Base-by-base conservation (phyloP, 2,113 vertebrate species). In the Potamarius usumacintae region DNA sequence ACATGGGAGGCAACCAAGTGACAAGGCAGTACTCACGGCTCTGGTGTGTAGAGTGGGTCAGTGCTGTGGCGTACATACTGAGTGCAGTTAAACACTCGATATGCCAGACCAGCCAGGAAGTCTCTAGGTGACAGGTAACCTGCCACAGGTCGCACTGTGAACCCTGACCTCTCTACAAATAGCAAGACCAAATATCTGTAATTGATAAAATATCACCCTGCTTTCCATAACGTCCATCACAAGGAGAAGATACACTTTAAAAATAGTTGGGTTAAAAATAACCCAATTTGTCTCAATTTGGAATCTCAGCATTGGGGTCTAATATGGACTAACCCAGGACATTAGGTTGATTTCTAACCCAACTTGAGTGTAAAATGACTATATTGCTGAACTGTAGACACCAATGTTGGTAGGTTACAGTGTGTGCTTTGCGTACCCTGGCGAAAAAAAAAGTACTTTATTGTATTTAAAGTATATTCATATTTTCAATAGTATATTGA, bases 21-120 rank as follows among this genome's bases (percentile, higher is more conserved):
- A n/a, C 48, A 1, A 5, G 52, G 20, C 18, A 74, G 53, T 89
- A 97, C 98, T 99, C 93, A 99, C 98, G 98, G 98, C 92, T 99
- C 98, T 0, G 98, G 98, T 0, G 98, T 99, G 95, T 99, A 99
- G 53, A 99, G 98, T 0, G 98, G 98, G 91, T 99, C 98, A 0
- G 96, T 98, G 93, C 97, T 96, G n/a, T 99, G 98, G 4, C 98
- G 96, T 7, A 99, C 57, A 4, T 99, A 99, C 91, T 99, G 98
- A 12, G 98, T 99, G 84, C 98, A 99, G 90, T 99, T 97, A 90
- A 99, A 99, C 62, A 99, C 98, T 91, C 98, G 92, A 87, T 97
- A 99, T 0, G 98, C 98, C 91, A 99, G 92, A 87, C 97, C 98
- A 1, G 98, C 97, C 93, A 99, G 93, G 90, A 99, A 99, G 87